Evolutionary conservation across 2,797 vertebrate species (phyloP).

Genomic region (Coregonus sp.): DNA sequence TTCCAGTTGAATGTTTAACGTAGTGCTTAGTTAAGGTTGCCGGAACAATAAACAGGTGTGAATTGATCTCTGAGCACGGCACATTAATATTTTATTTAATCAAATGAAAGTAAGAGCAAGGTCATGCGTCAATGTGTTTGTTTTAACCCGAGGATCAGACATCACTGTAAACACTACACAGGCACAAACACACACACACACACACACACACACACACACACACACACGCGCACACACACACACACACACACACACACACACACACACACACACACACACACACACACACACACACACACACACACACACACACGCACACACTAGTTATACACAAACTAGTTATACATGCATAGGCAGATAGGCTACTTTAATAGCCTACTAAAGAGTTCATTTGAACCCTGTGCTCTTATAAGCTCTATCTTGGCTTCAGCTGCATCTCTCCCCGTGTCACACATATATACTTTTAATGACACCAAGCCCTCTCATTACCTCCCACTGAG

Average conservation of each 20-base stretch:
- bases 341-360: background rate
- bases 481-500: slow-evolving; percentile 24
- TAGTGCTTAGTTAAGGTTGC: slow-evolving; percentile 28
- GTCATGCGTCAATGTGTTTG: background rate
- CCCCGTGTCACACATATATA: slow-evolving; percentile 22
- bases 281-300: no score
- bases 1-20: slow-evolving; percentile 54
- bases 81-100: slow-evolving; percentile 37
- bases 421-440: slow-evolving; percentile 6
- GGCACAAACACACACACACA: no score
- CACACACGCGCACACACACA: no score
- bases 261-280: no score
- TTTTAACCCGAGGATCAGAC: background rate
- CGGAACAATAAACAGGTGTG: slow-evolving; percentile 51
- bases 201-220: no score
- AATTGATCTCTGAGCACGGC: slow-evolving; percentile 10
- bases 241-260: no score
- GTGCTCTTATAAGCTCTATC: slow-evolving; percentile 30
- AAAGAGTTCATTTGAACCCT: slow-evolving; percentile 34
- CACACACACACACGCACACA: background rate
- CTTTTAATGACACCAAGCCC: slow-evolving; percentile 24
- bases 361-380: slow-evolving; percentile 1
- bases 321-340: background rate
- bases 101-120: background rate
- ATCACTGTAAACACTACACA: background rate